phyloP scores from a whole-genome alignment of 2,113 vertebrate genomes.

The Ctenomys sociabilis region DNA sequence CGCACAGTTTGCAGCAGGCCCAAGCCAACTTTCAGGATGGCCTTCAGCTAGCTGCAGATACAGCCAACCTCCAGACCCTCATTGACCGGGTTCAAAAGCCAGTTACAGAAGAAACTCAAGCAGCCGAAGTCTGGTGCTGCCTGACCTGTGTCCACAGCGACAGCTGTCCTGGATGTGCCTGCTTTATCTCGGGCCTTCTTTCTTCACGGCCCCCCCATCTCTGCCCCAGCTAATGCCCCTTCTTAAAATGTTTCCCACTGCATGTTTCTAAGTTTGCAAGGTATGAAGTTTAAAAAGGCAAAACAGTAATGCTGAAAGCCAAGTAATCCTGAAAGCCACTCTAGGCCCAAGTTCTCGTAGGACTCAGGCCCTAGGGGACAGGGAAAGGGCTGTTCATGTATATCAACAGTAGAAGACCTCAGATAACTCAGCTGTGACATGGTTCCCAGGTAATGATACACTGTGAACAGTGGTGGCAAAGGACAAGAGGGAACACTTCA shows the following conservation, averaged over 20 bases:
- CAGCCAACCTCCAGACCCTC: conserved; percentile 88
- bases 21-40: conserved; percentile 91
- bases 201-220: not conserved
- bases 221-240: not conserved
- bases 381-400: not conserved
- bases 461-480: not conserved
- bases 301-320: not conserved
- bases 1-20: conserved; percentile 91
- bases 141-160: not conserved
- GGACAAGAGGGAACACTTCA: not conserved
- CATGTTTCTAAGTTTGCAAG: not conserved
- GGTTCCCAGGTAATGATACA: not conserved
- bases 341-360: not conserved
- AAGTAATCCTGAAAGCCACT: not conserved
- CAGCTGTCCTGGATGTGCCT: not conserved
- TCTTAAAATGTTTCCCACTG: not conserved
- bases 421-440: not conserved
- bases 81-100: conserved; percentile 82
- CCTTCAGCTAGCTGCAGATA: conserved; percentile 89
- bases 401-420: not conserved
- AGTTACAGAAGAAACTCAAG: conserved; percentile 84
- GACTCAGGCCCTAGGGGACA: not conserved
- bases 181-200: not conserved
- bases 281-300: not conserved
- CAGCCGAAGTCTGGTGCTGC: not conserved